These are phyloP conservation scores for Malaclemys terrapin DNA, from an alignment of 2,113 vertebrate genomes.

Conservation along the genomic window DNA sequence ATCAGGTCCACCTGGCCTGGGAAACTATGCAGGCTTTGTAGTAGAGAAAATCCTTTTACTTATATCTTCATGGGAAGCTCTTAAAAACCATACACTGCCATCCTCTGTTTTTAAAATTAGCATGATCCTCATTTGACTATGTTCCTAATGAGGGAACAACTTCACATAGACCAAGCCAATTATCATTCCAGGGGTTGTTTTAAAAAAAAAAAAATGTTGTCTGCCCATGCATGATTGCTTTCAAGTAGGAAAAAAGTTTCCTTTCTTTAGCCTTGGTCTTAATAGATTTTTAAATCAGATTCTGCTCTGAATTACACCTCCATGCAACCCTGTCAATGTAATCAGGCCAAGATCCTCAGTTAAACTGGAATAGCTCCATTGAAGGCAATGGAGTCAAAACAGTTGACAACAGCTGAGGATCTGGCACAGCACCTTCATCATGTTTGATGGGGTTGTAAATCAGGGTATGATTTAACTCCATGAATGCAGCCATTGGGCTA, in stretches of 20 bases:
- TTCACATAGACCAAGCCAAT: fast-evolving
- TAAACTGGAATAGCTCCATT: background rate
- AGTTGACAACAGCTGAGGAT: background rate
- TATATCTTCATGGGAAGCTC: conserved; percentile 71
- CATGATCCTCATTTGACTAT: background rate
- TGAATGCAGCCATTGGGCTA: background rate
- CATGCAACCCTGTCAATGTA: background rate
- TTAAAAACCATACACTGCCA: conserved; percentile 30
- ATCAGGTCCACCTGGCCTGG: conserved; percentile 70
- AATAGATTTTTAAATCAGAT: fast-evolving
- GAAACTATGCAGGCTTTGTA: conserved; percentile 73
- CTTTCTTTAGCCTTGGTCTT: background rate
- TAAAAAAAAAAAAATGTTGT: background rate
- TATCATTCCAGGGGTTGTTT: fast-evolving
- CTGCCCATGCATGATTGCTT: background rate
- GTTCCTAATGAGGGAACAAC: fast-evolving
- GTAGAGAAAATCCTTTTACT: conserved; percentile 60
- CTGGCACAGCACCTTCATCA: background rate
- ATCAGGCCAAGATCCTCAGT: background rate
- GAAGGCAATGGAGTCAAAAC: background rate
- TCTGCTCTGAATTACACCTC: background rate
- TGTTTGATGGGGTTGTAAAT: background rate
- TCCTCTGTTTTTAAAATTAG: background rate
- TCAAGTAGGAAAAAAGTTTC: background rate
- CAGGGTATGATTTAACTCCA: background rate